phyloP scores from a whole-genome alignment of 2,797 vertebrate genomes.

The Falco biarmicus region DNA sequence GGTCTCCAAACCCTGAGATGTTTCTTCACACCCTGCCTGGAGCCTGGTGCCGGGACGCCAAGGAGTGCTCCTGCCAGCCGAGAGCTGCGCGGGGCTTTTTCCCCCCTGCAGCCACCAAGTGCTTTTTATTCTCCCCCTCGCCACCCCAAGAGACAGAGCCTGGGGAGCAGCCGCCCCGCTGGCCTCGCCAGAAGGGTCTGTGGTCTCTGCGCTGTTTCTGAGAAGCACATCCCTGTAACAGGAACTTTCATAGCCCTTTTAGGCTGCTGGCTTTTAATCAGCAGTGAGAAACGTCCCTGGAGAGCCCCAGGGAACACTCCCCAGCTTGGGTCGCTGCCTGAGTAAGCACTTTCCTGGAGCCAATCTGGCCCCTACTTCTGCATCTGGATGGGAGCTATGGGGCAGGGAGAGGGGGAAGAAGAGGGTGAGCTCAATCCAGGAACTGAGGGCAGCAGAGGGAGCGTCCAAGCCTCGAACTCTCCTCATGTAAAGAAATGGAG shows the following conservation, averaged over 20 bases:
- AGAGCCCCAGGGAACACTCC: conserved; percentile 1
- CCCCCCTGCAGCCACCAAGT: not conserved
- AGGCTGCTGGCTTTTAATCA: conserved; percentile 8
- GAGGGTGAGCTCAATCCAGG: conserved; percentile 1
- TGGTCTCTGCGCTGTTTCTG: not conserved
- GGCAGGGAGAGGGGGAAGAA: conserved; percentile 18
- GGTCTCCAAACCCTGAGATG: conserved; percentile 11
- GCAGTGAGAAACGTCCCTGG: conserved; percentile 20
- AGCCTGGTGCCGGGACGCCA: not conserved
- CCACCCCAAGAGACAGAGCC: not conserved
- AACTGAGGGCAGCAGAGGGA: conserved; percentile 3
- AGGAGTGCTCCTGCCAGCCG: not conserved
- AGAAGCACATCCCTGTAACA: conserved; percentile 3
- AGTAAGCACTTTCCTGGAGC: conserved; percentile 22
- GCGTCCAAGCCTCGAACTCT: conserved; percentile 40
- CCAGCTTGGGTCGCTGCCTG: not conserved
- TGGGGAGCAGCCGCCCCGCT: not conserved
- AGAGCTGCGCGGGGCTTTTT: not conserved
- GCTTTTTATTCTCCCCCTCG: not conserved
- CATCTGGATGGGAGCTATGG: not conserved
- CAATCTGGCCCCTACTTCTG: not conserved
- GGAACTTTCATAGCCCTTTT: conserved; percentile 36
- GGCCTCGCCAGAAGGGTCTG: not conserved
- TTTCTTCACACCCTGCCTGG: not conserved
- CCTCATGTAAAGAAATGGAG: conserved; percentile 22